A percentile compares a stretch with the other conserved stretches of the same genome.
Conservation (phyloP, 2,888 invertebrate genomes). For the Euproctis similis region DNA sequence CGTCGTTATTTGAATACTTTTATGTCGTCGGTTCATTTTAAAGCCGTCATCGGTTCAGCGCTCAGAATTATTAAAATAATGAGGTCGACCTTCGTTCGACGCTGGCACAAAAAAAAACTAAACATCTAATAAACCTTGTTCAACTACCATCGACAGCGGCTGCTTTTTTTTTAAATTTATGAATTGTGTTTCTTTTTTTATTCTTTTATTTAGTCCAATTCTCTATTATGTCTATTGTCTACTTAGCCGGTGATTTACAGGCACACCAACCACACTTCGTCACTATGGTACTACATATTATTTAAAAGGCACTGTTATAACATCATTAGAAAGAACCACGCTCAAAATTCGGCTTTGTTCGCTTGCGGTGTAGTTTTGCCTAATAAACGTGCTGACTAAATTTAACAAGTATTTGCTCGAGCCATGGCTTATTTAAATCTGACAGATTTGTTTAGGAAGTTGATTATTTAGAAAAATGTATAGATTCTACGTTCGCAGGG, state of each 20-base stretch:
- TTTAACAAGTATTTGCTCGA: conserved; percentile 33
- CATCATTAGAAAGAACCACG: conserved; percentile 40
- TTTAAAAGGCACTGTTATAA: conserved; percentile 40
- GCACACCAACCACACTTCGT: conserved; percentile 70
- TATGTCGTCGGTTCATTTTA: conserved; percentile 1
- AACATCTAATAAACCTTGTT: conserved; percentile 26
- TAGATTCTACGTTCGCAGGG: no score
- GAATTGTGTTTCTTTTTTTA: conserved; percentile 15
- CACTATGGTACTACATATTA: conserved; percentile 36
- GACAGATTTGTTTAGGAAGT: conserved; percentile 21
- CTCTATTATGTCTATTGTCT: no score
- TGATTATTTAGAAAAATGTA: no score
- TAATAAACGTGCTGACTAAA: conserved; percentile 26
- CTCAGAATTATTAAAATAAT: conserved; percentile 48
- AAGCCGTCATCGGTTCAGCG: conserved; percentile 26
- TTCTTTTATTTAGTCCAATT: conserved; percentile 28
- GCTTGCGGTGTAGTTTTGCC: conserved; percentile 44
- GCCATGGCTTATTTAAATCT: conserved; percentile 24
- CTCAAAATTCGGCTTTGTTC: conserved; percentile 40
- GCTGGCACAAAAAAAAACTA: conserved; percentile 29
- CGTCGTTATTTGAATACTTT: conserved; percentile 1
- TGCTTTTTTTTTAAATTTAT: conserved; percentile 21
- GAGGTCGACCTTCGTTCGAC: conserved; percentile 46
- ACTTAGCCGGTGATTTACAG: conserved; percentile 53
- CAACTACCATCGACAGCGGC: conserved; percentile 43